Percentiles rank a stretch among this genome's conserved stretches.
phyloP scores from a whole-genome alignment of 2,888 invertebrate genomes.

The Cryptus viduatorius region DNA sequence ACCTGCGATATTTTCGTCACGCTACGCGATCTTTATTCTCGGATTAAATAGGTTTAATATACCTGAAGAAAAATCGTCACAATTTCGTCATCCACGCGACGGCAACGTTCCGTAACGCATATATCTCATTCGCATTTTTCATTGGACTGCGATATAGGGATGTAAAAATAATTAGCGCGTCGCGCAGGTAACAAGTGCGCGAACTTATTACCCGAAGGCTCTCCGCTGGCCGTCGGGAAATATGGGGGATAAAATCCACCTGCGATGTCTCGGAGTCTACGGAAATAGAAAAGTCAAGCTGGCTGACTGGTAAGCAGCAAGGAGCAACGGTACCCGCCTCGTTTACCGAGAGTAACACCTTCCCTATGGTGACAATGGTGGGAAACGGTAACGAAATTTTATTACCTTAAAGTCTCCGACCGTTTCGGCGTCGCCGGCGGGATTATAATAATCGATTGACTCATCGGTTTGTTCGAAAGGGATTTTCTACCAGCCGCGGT shows the following conservation, averaged over 20 bases:
- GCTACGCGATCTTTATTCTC: too few relatives aligned
- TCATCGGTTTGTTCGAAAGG: conserved; percentile 26
- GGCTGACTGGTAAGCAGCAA: not conserved
- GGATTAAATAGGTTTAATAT: too few relatives aligned
- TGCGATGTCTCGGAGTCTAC: not conserved
- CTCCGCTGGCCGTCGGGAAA: too few relatives aligned
- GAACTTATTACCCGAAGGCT: too few relatives aligned
- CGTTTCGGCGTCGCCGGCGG: not conserved
- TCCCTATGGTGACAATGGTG: not conserved
- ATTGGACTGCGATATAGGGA: too few relatives aligned
- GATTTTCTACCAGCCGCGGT: conserved; percentile 51
- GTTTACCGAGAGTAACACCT: conserved; percentile 9
- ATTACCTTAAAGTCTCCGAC: not conserved
- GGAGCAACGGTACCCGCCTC: conserved; percentile 34
- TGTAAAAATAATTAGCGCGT: too few relatives aligned
- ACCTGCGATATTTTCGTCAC: too few relatives aligned
- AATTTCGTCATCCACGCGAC: too few relatives aligned
- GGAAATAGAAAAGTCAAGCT: not conserved
- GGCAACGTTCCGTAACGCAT: too few relatives aligned
- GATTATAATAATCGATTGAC: conserved; percentile 47
- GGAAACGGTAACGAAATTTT: not conserved
- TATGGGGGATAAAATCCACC: not conserved
- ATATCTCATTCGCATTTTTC: too few relatives aligned
- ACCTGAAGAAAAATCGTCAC: too few relatives aligned
- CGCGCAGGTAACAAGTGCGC: too few relatives aligned